Evolutionary conservation across 2,113 vertebrate genomes (phyloP), one percentile per base, ranked within the genome.

Genomic region (Neolamprologus hecqui): DNA sequence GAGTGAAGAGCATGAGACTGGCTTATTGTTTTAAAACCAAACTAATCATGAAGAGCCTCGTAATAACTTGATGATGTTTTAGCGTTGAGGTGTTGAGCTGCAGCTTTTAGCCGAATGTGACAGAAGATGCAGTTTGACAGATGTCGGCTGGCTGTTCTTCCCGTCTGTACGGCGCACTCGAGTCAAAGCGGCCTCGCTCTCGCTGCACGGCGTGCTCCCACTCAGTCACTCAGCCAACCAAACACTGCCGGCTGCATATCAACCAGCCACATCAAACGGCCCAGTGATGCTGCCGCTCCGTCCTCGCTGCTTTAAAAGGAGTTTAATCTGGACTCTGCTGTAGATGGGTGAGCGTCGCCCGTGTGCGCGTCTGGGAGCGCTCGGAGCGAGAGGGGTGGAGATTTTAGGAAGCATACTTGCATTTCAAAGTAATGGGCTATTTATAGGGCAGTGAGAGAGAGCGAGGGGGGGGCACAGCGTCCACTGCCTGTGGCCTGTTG

Each of bases 341-440:
- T 77, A 11, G 42, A 19, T 6, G 33, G 21, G 54, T 28, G 80
- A 37, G 23, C 55, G 23, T 12, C 2, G 2, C 47, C 37, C 1
- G 6, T 54, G 9, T 3, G 28, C 28, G 4, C 28, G 26, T 83
- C 31, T 37, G 65, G 37, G 65, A 70, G 80, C 14, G 77, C 15
- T 28, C 1, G 3, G 35, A 47, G 80, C 21, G 21, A 6, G 68
- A 1, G 70, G 86, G 81, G 81, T 3, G 83, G 89, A 31, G 57
- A 51, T 81, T 80, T 85, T 42, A 45, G 73, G 81, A 80, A 55
- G 79, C 90, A 82, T 91, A 85, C 91, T 92, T 86, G 58, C 85
- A 90, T 92, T 95, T 94, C 90, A 91, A 92, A 93, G 93, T 90
- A 85, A 90, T 23, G 80, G 14, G n/a, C 93, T 95, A 95, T 94